Evolutionary conservation across 1,140 invertebrate species (phyloP), one percentile per base, ranked within the genome.

Genomic region (Scylla paramamosain): DNA sequence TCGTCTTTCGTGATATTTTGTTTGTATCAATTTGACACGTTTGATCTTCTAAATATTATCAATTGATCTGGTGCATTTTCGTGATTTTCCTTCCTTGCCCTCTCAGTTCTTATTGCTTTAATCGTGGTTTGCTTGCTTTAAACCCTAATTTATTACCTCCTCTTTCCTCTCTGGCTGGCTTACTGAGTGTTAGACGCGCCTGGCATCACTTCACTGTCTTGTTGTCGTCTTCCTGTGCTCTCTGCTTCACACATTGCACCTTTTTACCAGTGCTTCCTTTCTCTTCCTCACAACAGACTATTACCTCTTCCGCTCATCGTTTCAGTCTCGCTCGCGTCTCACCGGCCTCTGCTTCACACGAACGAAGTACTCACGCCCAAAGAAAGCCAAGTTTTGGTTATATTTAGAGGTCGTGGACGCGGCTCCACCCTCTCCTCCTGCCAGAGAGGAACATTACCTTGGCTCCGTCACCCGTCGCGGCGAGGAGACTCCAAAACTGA

Each of bases 341-440:
- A 20, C 14, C 31, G 12, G 52, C n/a, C 67, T 77, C 67, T n/a
- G 67, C 67, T n/a, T 77, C 67, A n/a, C 52, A 20, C 67, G 20
- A 77, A 12, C 67, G 67, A 77, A 77, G 20, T 77, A 77, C 67
- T n/a, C 67, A n/a, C 67, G n/a, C 67, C 67, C 67, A 12, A 77
- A 77, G 67, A 77, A 77, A 77, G 67, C 67, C 67, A 77, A 77
- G 67, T 77, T 77, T n/a, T 25, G 67, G 67, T 77, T 77, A 77
- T 77, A 77, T 77, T n/a, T 77, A 77, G 67, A 77, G 67, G 67
- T 25, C 25, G 67, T n/a, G 67, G 67, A 77, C 25, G 67, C 25
- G 20, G 67, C 67, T 77, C 67, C 25, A n/a, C 67, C 67, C 67
- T 77, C n/a, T 77, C 25, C 67, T 77, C 25, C 67, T 77, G 67